phyloP scores from a whole-genome alignment of 2,113 vertebrate species.

The Aptenodytes forsteri region DNA sequence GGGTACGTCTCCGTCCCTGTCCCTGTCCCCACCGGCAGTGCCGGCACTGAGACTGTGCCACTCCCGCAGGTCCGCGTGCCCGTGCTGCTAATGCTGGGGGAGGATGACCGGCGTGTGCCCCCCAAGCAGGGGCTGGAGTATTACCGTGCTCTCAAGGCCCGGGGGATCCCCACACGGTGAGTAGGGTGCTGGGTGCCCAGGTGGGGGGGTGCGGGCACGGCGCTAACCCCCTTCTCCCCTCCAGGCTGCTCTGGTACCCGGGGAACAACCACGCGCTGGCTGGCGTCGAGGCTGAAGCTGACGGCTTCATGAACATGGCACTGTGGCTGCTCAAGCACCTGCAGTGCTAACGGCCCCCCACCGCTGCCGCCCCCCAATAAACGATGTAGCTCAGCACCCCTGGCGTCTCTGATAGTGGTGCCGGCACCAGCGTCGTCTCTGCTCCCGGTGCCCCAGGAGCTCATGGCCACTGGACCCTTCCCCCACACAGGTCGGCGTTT shows the following conservation, averaged over 20 bases:
- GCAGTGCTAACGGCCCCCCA: neutral
- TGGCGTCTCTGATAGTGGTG: neutral
- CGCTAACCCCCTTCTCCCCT: neutral
- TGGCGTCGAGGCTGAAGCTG: slow-evolving; percentile 90
- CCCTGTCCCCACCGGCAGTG: rapidly evolving
- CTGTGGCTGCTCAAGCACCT: slow-evolving; percentile 89
- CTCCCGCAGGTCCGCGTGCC: slow-evolving; percentile 85
- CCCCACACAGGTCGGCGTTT: rapidly evolving
- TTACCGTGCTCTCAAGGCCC: slow-evolving; percentile 88
- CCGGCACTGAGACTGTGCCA: neutral
- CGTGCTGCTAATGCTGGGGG: slow-evolving; percentile 87
- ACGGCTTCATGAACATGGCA: slow-evolving; percentile 89
- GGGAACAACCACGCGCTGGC: slow-evolving; percentile 88
- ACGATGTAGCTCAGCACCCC: neutral
- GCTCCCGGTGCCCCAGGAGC: rapidly evolving
- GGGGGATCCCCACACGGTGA: slow-evolving; percentile 85
- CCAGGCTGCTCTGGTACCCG: slow-evolving; percentile 90
- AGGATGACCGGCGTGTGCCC: slow-evolving; percentile 89
- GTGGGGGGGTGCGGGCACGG: rapidly evolving
- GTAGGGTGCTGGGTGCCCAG: neutral
- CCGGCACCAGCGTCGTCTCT: rapidly evolving
- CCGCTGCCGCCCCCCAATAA: neutral
- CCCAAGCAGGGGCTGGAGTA: slow-evolving; percentile 92
- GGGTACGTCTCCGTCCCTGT: slow-evolving; percentile 57
- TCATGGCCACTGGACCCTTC: too few species aligned